Evolutionary conservation across 2,888 invertebrate species (phyloP), one percentile per base, ranked within the genome.

Genomic region (Clitarchus hookeri): DNA sequence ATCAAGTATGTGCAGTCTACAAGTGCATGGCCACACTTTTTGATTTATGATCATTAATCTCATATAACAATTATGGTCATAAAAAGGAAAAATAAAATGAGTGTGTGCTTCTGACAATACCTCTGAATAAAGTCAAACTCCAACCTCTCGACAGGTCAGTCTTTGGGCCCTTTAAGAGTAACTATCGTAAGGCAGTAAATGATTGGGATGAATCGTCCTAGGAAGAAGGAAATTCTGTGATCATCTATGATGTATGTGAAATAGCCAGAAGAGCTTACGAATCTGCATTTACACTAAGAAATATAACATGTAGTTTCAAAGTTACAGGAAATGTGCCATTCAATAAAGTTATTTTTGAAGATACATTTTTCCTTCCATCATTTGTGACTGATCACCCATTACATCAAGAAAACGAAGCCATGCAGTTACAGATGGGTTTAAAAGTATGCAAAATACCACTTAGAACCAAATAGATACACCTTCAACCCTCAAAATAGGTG

Each of bases 111-210:
- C 86, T 91, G 16, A 89, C 90, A 48, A 89, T 91, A 84, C 89
- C 90, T 4, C 90, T 90, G 0, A 90, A 91, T 85, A 90, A 86
- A 88, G 89, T 0, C 91, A 91, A 90, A 84, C 86, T 91, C 27
- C 91, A 91, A 87, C 91, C 90, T 16, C 87, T 90, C 4, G 90
- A 91, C 87, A 85, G 90, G 48, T 87, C 88, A 53, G 89, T 90
- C 13, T 91, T 88, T 87, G 89, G 90, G 11, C 90, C 90, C 16
- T 89, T 91, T 9, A 91, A 91, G 88, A 89, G 88, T 85, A 87
- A 86, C 84, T 85, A 89, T 77, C 90, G 90, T 84, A 85, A 87
- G n/a, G 88, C 89, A 12, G 88, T 87, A 65, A 89, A 90, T 85
- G 85, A 88, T 23, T 91, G 90, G 90, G 90, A 89, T 91, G 88